These are phyloP conservation scores for Arrhopalites spinosus DNA, from an alignment of 2,888 invertebrate genomes.

Conservation along the genomic window DNA sequence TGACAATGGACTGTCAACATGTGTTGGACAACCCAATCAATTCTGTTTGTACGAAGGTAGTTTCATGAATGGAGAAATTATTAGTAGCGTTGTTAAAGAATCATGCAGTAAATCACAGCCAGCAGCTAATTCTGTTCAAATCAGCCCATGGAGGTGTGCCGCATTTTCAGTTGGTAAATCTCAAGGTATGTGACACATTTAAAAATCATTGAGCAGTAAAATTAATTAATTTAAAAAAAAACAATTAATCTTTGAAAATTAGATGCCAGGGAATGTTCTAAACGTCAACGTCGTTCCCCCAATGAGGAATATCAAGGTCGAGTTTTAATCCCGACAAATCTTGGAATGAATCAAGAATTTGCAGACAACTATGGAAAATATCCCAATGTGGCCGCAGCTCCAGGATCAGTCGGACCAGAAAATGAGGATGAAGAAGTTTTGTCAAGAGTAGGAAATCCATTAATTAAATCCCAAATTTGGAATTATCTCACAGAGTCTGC, in stretches of 20 bases:
- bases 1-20: slow-evolving; percentile 3
- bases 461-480: slow-evolving; percentile 36
- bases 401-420: not conserved
- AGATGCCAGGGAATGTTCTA: not conserved
- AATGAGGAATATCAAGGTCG: slow-evolving; percentile 9
- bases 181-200: too few species aligned
- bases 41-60: slow-evolving; percentile 18
- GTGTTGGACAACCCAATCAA: not conserved
- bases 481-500: slow-evolving; percentile 20
- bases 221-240: too few species aligned
- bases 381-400: not conserved
- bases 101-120: not conserved
- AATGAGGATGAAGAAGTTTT: slow-evolving; percentile 14
- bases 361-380: not conserved
- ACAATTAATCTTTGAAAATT: not conserved
- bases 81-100: not conserved
- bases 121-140: not conserved
- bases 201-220: too few species aligned
- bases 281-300: not conserved
- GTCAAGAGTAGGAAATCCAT: slow-evolving; percentile 8
- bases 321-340: slow-evolving; percentile 5
- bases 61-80: not conserved
- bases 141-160: not conserved
- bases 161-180: not conserved
- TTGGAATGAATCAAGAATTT: slow-evolving; percentile 20